phyloP scores from a whole-genome alignment of 2,888 invertebrate genomes.

The Harpalus rufipes region DNA sequence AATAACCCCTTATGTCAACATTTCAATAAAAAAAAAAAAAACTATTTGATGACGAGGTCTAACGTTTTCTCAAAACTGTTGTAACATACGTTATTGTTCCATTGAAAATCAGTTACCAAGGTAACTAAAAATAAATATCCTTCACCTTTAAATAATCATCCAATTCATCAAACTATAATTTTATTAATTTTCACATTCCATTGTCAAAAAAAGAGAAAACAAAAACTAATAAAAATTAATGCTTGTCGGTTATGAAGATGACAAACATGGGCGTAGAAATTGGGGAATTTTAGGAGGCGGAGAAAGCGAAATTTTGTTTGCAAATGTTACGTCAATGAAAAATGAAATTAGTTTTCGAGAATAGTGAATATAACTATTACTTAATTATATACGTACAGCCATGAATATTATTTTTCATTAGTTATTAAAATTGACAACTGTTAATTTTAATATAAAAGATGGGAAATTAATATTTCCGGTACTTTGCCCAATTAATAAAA shows the following conservation, averaged over 20 bases:
- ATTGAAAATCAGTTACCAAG: constrained; percentile 32
- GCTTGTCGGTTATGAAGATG: constrained; percentile 15
- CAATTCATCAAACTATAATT: constrained; percentile 22
- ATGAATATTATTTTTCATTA: neutral
- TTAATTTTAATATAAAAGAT: neutral
- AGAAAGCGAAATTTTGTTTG: constrained; percentile 11
- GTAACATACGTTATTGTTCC: too few species aligned
- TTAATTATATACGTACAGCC: neutral
- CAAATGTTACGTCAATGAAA: neutral
- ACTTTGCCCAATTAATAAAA: neutral
- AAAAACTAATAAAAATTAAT: constrained; percentile 8
- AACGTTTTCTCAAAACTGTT: too few species aligned
- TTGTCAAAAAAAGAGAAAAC: neutral
- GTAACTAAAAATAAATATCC: constrained; percentile 37
- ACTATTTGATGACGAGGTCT: too few species aligned
- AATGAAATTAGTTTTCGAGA: neutral
- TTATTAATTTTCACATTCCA: constrained; percentile 3
- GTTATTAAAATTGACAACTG: neutral
- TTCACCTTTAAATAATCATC: constrained; percentile 36
- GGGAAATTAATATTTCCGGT: neutral
- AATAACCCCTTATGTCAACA: too few species aligned
- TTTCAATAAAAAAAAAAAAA: too few species aligned
- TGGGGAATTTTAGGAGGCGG: neutral
- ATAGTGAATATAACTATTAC: neutral
- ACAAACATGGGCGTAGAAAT: constrained; percentile 13